phyloP scores from a whole-genome alignment of 2,888 invertebrate genomes.

The Pseudoips prasinana region DNA sequence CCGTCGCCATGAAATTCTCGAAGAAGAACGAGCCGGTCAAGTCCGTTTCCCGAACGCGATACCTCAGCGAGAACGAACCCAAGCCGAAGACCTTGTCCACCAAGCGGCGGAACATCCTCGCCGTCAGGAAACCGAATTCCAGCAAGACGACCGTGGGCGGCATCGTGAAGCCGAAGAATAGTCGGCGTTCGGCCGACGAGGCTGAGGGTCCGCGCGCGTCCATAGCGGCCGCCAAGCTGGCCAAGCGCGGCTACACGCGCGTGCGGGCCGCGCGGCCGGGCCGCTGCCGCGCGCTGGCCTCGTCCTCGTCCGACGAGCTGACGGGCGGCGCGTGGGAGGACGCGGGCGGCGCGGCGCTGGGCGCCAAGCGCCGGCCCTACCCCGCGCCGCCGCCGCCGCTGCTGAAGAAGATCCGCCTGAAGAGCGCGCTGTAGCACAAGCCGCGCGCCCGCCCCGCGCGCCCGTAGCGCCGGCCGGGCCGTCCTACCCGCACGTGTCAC shows the following conservation, averaged over 20 bases:
- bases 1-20: conserved; percentile 48
- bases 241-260: conserved; percentile 60
- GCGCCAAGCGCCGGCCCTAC: conserved; percentile 54
- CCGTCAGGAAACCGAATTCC: conserved; percentile 67
- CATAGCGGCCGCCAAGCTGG: conserved; percentile 45
- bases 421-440: conserved; percentile 63
- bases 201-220: conserved; percentile 51
- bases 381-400: conserved; percentile 53
- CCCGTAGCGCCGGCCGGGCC: not conserved
- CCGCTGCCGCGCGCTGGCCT: conserved; percentile 50
- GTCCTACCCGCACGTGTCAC: too few species aligned
- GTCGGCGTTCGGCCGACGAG: conserved; percentile 60
- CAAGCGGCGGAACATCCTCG: conserved; percentile 66
- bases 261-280: conserved; percentile 33
- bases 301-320: conserved; percentile 61
- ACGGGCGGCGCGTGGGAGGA: conserved; percentile 54
- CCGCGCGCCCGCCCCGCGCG: conserved; percentile 47
- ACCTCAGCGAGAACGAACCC: conserved; percentile 62
- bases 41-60: conserved; percentile 52
- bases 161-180: conserved; percentile 49
- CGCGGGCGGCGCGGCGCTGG: conserved; percentile 12
- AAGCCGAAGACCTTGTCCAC: conserved; percentile 61
- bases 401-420: conserved; percentile 72
- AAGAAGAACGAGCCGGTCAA: conserved; percentile 63
- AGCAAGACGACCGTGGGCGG: conserved; percentile 59